Base-by-base conservation (phyloP, 2,888 invertebrate species). In the Oconnorella tubifera region DNA sequence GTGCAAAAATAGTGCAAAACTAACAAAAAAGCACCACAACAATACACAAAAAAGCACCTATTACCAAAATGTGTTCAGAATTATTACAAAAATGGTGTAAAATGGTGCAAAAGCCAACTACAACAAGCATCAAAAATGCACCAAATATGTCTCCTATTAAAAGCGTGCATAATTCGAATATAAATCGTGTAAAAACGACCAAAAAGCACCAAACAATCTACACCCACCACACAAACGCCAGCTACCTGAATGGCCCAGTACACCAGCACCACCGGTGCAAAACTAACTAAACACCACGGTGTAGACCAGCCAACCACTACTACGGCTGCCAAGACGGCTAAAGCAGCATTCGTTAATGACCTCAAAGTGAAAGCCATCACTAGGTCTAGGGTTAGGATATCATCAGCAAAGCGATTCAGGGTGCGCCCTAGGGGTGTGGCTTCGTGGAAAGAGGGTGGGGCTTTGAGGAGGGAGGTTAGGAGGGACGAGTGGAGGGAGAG, bases 401-500 rank as follows among this genome's bases (percentile, higher is more conserved):
- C n/a, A n/a, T n/a, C n/a, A n/a, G n/a, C n/a, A n/a, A n/a, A n/a
- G 63, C 81, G 72, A 66, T 79, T 80, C 59, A 81, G 70, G 28
- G 80, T 76, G 55, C 77, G 73, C 2, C 80, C 80, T 29, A 76
- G 72, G 1, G 82, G 77, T 14, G 75, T 81, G 33, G 72, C 76
- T 61, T 78, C 80, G 72, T 78, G 82, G 71, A 78, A 81, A 60
- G 68, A 73, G 77, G 78, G 77, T 10, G 78, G 75, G 10, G 74
- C 72, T 19, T 70, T 66, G 49, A 80, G 62, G 3, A 78, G 65
- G 29, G 84, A 83, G 3, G 77, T 70, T 56, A 87, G 81, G 66
- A 87, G 78, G 29, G 75, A 73, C 61, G 84, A 82, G 73, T 87
- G 87, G 56, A 88, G 78, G 4, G 75, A 28, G n/a, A 33, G 33